A percentile compares a stretch with the other conserved stretches of the same genome.
phyloP scores from a whole-genome alignment of 2,797 vertebrate species.

The Anableps anableps region DNA sequence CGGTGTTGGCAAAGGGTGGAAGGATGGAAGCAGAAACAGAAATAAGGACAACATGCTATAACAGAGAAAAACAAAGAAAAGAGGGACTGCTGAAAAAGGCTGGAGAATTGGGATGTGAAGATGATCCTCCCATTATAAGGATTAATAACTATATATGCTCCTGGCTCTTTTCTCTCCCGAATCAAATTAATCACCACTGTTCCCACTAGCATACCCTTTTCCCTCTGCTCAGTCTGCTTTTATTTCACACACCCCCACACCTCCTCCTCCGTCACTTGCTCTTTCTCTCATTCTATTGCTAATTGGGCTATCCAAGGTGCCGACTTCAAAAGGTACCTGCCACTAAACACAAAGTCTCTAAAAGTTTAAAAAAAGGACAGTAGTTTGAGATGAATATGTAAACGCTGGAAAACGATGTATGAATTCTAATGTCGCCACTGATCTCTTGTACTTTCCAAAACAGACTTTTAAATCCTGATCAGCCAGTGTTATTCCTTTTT shows the following conservation, averaged over 20 bases:
- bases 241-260: constrained; percentile 36
- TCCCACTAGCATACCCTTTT: constrained; percentile 59
- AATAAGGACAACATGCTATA: constrained; percentile 55
- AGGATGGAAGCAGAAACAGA: constrained; percentile 45
- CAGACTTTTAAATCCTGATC: constrained; percentile 5
- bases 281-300: constrained; percentile 61
- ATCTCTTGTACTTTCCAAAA: constrained; percentile 8
- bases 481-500: neutral
- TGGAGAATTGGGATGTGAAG: constrained; percentile 67
- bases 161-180: constrained; percentile 65
- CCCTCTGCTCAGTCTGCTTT: constrained; percentile 53
- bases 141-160: constrained; percentile 76
- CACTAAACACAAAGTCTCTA: constrained; percentile 51
- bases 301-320: constrained; percentile 78
- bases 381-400: constrained; percentile 31
- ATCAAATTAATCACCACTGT: constrained; percentile 72
- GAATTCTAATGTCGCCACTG: constrained; percentile 10
- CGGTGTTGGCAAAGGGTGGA: constrained; percentile 18
- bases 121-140: constrained; percentile 73
- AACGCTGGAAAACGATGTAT: constrained; percentile 19
- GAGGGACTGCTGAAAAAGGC: constrained; percentile 27
- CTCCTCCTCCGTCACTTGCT: constrained; percentile 22
- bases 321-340: constrained; percentile 72
- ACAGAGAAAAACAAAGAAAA: constrained; percentile 28
- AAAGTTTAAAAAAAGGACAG: constrained; percentile 41